Evolutionary conservation across 2,797 vertebrate species (phyloP).

Genomic region (Liasis olivaceus): DNA sequence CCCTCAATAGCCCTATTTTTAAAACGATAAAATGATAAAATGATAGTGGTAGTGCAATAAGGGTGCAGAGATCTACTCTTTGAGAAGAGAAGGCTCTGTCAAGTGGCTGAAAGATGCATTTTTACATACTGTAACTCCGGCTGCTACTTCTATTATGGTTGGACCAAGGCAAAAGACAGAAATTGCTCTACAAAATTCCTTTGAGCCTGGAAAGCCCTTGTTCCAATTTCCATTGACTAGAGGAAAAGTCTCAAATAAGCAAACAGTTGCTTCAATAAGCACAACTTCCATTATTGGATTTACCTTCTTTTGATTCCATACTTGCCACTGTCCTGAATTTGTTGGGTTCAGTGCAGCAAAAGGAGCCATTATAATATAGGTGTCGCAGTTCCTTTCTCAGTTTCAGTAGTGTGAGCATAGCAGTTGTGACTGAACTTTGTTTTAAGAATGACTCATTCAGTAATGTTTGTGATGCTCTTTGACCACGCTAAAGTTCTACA

Average conservation of each 20-base stretch:
- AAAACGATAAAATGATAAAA: background rate
- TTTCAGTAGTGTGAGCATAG: background rate
- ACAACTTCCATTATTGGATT: background rate
- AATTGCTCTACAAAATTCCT: no score
- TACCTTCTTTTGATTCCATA: background rate
- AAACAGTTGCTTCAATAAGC: no score
- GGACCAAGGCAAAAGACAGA: no score
- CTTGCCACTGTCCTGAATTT: background rate
- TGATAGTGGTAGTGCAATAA: background rate
- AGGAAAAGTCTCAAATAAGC: no score
- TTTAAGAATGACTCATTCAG: background rate
- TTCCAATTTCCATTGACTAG: no score
- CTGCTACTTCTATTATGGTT: no score
- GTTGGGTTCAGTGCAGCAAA: background rate
- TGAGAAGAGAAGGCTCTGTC: background rate
- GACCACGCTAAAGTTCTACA: background rate
- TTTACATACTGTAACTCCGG: no score
- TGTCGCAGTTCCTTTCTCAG: background rate
- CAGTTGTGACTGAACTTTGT: background rate
- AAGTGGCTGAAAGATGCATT: background rate
- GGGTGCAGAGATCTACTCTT: no score
- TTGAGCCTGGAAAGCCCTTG: no score
- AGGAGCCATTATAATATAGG: background rate
- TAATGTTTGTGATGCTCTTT: background rate
- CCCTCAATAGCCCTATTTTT: background rate